Evolutionary conservation across 2,888 invertebrate species (phyloP), one percentile per base, ranked within the genome.

Genomic region (Parasteatoda lunata): DNA sequence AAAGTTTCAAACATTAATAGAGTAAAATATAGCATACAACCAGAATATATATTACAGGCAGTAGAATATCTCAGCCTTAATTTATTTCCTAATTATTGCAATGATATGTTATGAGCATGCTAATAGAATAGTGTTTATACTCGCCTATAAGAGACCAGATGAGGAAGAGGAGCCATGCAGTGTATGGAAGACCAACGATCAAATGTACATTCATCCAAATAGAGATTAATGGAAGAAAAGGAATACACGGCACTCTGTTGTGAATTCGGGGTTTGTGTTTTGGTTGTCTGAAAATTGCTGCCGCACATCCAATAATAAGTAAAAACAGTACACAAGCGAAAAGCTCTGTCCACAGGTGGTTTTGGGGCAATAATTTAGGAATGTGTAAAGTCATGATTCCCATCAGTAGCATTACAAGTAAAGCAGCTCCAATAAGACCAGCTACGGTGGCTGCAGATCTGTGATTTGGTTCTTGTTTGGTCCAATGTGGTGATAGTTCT

Each of bases 81-180:
- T 30, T 30, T 30, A 30, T 30, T 30, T 30, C 30, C 30, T 30
- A 30, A 30, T 30, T 30, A 30, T 2, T 30, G 30, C 30, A 1
- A 30, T 30, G 30, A 2, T 30, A 30, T 30, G 30, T 2, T 30
- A 30, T 30, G 30, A 30, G 30, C 30, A 30, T 30, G 30, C 30
- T 30, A 30, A 30, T 30, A 30, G 30, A 30, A 30, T 30, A 30
- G 30, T 52, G 5, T 52, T 7, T 15, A 5, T 1, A 81, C 89
- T 82, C 72, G 89, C 90, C 90, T 51, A 90, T 79, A 49, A 90
- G 81, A n/a, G 88, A 80, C 90, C 90, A 90, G 13, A 90, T 86
- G 69, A 88, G 76, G 30, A 87, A 87, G 7, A 89, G 69, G 3
- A 90, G 68, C 90, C 89, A 90, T 5, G 90, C 82, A 15, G 89